phyloP scores from a whole-genome alignment of 2,797 vertebrate genomes.

The Capromys pilorides region DNA sequence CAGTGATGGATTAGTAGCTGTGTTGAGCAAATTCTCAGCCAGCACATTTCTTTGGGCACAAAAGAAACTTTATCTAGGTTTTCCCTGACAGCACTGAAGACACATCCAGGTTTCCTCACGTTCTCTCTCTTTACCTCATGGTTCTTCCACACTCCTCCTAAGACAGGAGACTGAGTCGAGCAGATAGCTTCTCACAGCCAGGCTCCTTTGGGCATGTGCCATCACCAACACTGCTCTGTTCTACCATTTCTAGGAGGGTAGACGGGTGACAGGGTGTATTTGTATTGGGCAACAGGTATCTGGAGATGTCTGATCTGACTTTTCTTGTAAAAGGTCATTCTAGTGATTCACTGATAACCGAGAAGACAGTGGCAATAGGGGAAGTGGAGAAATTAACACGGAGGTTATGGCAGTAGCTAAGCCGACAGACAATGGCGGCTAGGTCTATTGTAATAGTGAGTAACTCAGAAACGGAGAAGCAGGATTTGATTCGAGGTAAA shows the following conservation, averaged over 20 bases:
- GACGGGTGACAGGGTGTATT: rapidly evolving
- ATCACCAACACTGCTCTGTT: background rate
- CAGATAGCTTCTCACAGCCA: background rate
- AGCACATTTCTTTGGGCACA: background rate
- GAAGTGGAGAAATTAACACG: background rate
- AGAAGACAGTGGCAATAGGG: background rate
- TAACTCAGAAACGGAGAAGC: background rate
- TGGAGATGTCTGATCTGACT: background rate
- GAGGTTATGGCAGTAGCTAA: background rate
- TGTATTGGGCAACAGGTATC: rapidly evolving
- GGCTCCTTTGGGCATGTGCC: background rate
- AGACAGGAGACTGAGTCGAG: background rate
- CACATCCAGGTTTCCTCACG: background rate
- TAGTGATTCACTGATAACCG: background rate
- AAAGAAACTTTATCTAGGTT: background rate
- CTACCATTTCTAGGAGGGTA: background rate
- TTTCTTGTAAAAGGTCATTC: rapidly evolving
- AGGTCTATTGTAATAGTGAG: background rate
- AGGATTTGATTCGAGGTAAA: background rate
- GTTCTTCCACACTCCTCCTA: background rate
- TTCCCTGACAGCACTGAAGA: background rate
- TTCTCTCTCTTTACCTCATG: background rate
- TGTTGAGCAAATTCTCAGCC: background rate
- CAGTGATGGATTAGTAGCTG: background rate
- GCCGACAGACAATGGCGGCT: background rate